Evolutionary conservation across 2,888 invertebrate genomes (phyloP), one percentile per base, ranked within the genome.

Genomic region (Cryptophagus acutangulus): DNA sequence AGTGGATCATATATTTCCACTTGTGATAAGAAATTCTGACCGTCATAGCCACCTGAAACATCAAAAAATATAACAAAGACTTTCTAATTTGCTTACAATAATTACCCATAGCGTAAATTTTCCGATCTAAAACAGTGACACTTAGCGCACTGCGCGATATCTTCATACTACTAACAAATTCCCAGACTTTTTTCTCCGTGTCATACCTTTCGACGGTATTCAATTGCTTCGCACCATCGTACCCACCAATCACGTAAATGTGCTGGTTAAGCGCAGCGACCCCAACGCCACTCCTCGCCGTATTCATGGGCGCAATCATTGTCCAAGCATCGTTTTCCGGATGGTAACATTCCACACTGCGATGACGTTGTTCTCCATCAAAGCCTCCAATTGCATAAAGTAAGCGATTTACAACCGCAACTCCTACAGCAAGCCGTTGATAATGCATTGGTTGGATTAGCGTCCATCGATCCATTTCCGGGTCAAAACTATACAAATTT

Each of bases 161-260:
- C 56, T 77, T 78, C 66, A 94, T 84, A 35, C 83, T 75, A 24
- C 84, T 76, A 2, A 86, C 82, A 53, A 73, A 75, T 59, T 87
- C 83, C 94, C 93, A 94, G 1, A 71, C 65, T 63, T 87, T 78
- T 33, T 76, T 80, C 67, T 90, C 89, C 0, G 89, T 88, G 67
- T 91, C 88, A 69, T 87, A 93, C 17, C 84, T 76, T 72, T 94
- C 93, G 9, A 93, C 93, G 0, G 84, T 79, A 40, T 82, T 77
- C 36, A 94, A 73, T 66, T 93, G 93, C 42, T 78, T 77, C 33
- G 76, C 73, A 8, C 91, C 91, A 71, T 93, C 90, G 69, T 90
- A 93, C n/a, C 94, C 94, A 36, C 94, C 94, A 42, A 93, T 84
- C n/a, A 91, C 92, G 69, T 88, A 94, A 51, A 94, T 86, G 65